A percentile compares a stretch with the other conserved stretches of the same genome.
Evolutionary conservation across 2,888 invertebrate species (phyloP).

Genomic region (Deilephila elpenor): DNA sequence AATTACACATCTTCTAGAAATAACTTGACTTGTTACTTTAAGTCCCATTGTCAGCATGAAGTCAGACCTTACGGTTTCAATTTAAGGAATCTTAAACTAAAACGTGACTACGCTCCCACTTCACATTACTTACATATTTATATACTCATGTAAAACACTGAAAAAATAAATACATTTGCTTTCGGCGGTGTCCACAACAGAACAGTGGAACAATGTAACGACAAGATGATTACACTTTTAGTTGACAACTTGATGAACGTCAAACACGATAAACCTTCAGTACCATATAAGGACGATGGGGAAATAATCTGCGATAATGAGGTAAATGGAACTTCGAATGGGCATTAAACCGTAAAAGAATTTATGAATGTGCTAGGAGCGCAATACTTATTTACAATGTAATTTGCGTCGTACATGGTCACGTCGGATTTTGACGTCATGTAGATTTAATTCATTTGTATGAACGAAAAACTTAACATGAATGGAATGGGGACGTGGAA

Average conservation of each 20-base stretch:
- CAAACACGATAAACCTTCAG: conserved; percentile 1
- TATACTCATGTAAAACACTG: no score
- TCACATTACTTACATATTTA: no score
- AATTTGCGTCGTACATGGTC: conserved; percentile 15
- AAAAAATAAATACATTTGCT: no score
- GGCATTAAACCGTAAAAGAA: conserved; percentile 3
- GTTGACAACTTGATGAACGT: conserved; percentile 4
- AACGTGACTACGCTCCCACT: no score
- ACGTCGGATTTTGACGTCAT: conserved; percentile 12
- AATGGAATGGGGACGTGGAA: neutral
- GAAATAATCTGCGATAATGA: conserved; percentile 21
- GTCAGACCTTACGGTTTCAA: no score
- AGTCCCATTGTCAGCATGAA: no score
- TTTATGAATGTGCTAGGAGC: conserved; percentile 19
- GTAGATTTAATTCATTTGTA: neutral
- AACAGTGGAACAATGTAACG: neutral
- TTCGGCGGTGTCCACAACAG: neutral
- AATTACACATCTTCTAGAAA: no score
- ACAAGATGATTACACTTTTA: neutral
- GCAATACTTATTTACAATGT: conserved; percentile 10
- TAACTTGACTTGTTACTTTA: no score
- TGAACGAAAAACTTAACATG: neutral
- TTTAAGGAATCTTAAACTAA: no score
- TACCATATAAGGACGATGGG: conserved; percentile 2
- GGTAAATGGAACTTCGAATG: conserved; percentile 18